Percentiles rank a stretch among this genome's conserved stretches.
These are phyloP conservation scores for Tridacna gigas DNA, from an alignment of 2,888 invertebrate species.

Conservation along the genomic window DNA sequence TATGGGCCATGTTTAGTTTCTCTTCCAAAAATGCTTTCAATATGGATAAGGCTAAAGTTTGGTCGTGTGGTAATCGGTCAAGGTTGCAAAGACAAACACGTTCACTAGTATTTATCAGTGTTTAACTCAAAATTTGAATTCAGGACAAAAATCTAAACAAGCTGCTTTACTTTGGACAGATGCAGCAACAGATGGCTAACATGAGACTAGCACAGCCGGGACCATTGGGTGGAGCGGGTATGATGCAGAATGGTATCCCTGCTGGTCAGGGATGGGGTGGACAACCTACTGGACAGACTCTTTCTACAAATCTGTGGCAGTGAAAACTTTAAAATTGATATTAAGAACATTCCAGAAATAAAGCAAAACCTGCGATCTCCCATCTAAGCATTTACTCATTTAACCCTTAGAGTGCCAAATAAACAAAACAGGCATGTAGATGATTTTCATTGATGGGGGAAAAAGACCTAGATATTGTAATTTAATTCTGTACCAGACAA, in stretches of 20 bases:
- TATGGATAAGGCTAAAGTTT: not conserved
- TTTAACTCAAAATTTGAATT: no score
- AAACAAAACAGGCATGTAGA: no score
- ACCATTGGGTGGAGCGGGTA: conserved; percentile 65
- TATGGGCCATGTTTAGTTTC: no score
- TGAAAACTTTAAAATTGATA: conserved; percentile 57
- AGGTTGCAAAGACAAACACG: no score
- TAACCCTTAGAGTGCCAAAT: no score
- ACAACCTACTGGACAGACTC: conserved; percentile 74
- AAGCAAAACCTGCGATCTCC: not conserved
- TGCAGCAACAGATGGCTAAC: conserved; percentile 79
- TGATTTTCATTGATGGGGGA: no score
- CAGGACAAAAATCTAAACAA: no score
- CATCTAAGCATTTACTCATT: no score
- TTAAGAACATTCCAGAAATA: conserved; percentile 27
- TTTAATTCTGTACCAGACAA: no score
- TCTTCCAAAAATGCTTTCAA: not conserved
- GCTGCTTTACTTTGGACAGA: conserved; percentile 53
- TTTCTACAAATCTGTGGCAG: conserved; percentile 81
- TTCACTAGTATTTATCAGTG: no score
- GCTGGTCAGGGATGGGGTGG: conserved; percentile 66
- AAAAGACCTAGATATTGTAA: no score
- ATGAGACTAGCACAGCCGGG: conserved; percentile 68
- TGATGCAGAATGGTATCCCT: conserved; percentile 64
- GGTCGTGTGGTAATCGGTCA: no score